A percentile compares a stretch with the other conserved stretches of the same genome.
phyloP scores from a whole-genome alignment of 2,113 vertebrate genomes.

The Madoqua kirkii region DNA sequence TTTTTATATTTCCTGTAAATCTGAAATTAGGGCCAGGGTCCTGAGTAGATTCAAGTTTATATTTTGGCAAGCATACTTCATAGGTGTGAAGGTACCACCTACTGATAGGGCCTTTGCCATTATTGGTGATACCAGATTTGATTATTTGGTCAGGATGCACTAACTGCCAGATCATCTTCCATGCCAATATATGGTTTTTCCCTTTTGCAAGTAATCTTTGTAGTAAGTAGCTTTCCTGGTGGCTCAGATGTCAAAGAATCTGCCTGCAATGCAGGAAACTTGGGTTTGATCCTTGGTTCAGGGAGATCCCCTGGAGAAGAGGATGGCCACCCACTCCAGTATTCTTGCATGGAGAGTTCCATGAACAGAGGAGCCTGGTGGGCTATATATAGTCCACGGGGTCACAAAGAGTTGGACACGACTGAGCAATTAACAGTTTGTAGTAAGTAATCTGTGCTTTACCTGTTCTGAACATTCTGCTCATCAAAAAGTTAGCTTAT shows the following conservation, averaged over 20 bases:
- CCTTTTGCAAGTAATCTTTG: neutral
- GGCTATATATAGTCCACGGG: neutral
- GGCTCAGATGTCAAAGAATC: neutral
- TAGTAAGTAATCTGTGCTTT: neutral
- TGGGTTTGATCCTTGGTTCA: neutral
- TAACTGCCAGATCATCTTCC: neutral
- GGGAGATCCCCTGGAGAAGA: neutral
- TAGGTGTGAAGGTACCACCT: neutral
- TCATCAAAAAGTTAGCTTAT: neutral
- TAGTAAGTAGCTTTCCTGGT: neutral
- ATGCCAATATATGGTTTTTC: neutral
- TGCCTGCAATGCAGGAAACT: neutral
- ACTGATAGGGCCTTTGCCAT: neutral
- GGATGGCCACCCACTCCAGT: neutral
- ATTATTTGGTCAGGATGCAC: neutral
- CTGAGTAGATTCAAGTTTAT: neutral
- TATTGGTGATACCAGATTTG: neutral
- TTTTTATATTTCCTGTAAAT: neutral
- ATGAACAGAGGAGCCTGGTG: neutral
- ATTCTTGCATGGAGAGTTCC: neutral
- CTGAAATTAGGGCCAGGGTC: neutral
- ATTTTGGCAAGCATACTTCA: neutral
- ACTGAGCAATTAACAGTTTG: neutral
- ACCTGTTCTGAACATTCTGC: neutral
- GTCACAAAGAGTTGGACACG: neutral